Evolutionary conservation across 2,113 vertebrate species (phyloP).

Genomic region (Antechinus flavipes): DNA sequence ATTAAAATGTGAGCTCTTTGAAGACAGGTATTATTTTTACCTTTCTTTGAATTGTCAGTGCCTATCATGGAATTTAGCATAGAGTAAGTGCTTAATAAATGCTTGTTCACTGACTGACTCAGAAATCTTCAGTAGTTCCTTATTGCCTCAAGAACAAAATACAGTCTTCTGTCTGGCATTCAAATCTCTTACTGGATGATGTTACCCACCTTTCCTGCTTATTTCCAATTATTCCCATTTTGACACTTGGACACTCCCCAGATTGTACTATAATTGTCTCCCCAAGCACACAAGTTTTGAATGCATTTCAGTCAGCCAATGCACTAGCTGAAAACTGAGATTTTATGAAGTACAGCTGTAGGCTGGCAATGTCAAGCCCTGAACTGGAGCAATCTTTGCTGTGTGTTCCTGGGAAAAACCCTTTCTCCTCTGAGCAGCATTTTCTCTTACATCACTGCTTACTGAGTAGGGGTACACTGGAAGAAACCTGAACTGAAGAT

Average conservation of each 20-base stretch:
- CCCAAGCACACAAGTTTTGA: not conserved
- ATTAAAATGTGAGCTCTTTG: not conserved
- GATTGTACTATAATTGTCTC: not conserved
- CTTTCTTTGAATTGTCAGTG: not conserved
- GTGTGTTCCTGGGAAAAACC: not conserved
- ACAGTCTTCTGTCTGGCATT: not conserved
- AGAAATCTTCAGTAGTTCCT: not conserved
- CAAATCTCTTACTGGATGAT: not conserved
- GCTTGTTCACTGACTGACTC: not conserved
- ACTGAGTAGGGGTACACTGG: not conserved
- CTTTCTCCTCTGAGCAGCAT: constrained; percentile 7
- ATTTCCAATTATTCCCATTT: not conserved
- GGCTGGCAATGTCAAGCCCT: not conserved
- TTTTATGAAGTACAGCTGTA: not conserved
- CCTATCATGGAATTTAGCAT: not conserved
- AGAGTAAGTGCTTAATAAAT: not conserved
- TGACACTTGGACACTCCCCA: not conserved
- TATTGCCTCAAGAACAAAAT: not conserved
- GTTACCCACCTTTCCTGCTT: not conserved
- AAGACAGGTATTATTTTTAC: not conserved
- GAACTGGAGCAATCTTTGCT: not conserved
- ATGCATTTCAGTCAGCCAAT: not conserved
- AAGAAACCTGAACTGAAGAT: not conserved
- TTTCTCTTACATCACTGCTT: not conserved
- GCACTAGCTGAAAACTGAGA: not conserved